Evolutionary conservation across 2,888 invertebrate species (phyloP), one percentile per base, ranked within the genome.

Genomic region (Charanyca ferruginea): DNA sequence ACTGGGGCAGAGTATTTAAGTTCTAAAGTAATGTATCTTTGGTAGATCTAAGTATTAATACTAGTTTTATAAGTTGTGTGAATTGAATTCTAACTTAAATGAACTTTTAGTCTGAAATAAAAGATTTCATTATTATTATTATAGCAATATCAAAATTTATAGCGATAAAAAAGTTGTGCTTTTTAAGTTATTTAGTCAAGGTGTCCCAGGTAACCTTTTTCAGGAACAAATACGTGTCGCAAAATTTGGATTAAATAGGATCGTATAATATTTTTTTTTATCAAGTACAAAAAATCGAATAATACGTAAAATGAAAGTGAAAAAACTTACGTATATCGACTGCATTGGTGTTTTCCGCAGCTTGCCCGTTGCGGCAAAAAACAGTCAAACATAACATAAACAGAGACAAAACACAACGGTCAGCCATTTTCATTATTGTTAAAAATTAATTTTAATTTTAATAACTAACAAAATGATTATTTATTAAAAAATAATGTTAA

Each of bases 341-440:
- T 55, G 84, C 76, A 74, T 89, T 92, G 62, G 89, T 89, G 75
- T 88, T 90, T 79, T 90, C 92, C 48, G 93, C 93, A 66, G 94
- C 93, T 75, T 92, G 89, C 45, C 93, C 93, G 64, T 85, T 90
- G 61, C 85, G 89, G 77, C 89, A 91, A 65, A 92, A 83, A 66
- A 91, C 89, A 73, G 87, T 89, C 80, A 94, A 83, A 83, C 90
- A 91, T 83, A 94, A 81, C 68, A 95, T 83, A 76, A 94, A 83
- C 59, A 94, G 75, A 23, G 87, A 88, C 85, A 90, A 89, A 72
- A 94, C 80, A 73, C 87, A 91, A 75, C 86, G 86, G 54, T 85
- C 86, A 54, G 88, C 90, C 94, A 93, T 94, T 83, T 85, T 91
- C 81, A 88, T 90, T 79, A 80, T 85, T 73, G 58, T 68, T 77